Percentiles rank a stretch among this genome's conserved stretches.
These are phyloP conservation scores for Ceratosolen solmsi DNA, from an alignment of 1,140 invertebrate species.

Conservation along the genomic window DNA sequence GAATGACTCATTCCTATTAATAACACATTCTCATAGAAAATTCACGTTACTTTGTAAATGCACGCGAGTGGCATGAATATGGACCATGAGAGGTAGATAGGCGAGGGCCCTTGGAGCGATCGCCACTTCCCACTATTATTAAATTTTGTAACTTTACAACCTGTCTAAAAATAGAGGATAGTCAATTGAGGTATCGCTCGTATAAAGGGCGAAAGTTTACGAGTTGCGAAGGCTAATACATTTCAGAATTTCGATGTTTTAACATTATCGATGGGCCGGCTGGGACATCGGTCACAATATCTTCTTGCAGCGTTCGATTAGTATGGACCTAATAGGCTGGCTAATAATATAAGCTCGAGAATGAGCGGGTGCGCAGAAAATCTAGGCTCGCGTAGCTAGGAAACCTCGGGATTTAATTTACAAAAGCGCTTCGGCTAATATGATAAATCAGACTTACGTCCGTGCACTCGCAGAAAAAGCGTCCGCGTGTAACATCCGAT, in stretches of 20 bases:
- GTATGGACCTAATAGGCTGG: too few relatives aligned
- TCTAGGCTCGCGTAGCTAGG: not conserved
- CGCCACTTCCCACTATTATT: not conserved
- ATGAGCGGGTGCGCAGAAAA: too few relatives aligned
- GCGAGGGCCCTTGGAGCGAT: not conserved
- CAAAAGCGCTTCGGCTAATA: not conserved
- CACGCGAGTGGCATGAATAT: not conserved
- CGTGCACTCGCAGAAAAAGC: conserved; percentile 17
- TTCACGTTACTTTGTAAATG: not conserved
- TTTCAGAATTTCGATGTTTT: not conserved
- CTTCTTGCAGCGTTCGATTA: not conserved
- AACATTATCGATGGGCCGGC: not conserved
- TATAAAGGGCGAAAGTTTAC: not conserved
- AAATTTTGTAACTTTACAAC: not conserved
- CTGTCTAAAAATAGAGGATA: not conserved
- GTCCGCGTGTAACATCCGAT: conserved; percentile 10
- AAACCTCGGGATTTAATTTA: not conserved
- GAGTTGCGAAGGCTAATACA: not conserved
- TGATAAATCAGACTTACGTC: conserved; percentile 25
- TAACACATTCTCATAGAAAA: not conserved
- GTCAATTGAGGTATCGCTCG: not conserved
- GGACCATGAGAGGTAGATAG: not conserved
- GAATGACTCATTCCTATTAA: too few relatives aligned
- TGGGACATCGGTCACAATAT: not conserved
- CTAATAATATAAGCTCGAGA: too few relatives aligned